Evolutionary conservation across 2,113 vertebrate genomes (phyloP).

Genomic region (Gymnocephalus cernua): DNA sequence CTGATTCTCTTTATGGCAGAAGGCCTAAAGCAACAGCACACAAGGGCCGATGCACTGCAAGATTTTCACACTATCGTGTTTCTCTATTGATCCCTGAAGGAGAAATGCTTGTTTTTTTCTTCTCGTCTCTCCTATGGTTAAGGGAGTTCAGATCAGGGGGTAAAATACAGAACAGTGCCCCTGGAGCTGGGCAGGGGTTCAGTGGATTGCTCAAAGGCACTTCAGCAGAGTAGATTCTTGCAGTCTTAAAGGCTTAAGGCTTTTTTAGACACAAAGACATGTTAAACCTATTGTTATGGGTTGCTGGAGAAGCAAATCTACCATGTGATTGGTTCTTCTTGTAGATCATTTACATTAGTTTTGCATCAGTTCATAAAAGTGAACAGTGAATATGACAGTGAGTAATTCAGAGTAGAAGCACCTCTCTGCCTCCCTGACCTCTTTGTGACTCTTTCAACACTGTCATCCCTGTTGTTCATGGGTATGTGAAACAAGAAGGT

Average conservation of each 20-base stretch:
- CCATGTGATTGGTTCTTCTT: neutral
- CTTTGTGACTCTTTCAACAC: neutral
- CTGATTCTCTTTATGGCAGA: slow-evolving; percentile 48
- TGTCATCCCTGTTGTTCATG: neutral
- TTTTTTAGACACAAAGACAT: neutral
- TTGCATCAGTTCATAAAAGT: neutral
- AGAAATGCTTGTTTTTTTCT: slow-evolving; percentile 30
- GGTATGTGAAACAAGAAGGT: neutral
- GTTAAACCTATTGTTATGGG: too few relatives aligned
- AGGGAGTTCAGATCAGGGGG: slow-evolving; percentile 42
- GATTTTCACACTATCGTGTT: slow-evolving; percentile 17
- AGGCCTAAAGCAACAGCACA: slow-evolving; percentile 61
- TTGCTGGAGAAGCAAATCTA: neutral
- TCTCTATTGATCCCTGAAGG: slow-evolving; percentile 50
- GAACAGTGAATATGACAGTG: neutral
- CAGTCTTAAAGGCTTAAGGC: neutral
- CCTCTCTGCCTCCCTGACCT: slow-evolving; percentile 17
- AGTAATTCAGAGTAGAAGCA: neutral
- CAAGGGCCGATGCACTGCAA: slow-evolving; percentile 13
- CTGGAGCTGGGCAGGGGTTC: slow-evolving; percentile 11
- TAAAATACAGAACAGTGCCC: slow-evolving; percentile 17
- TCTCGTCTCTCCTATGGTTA: neutral
- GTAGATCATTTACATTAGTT: neutral
- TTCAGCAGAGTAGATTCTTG: slow-evolving; percentile 12
- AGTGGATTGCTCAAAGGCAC: slow-evolving; percentile 8